Base-by-base conservation (phyloP, 2,113 vertebrate species). In the Verasper variegatus region DNA sequence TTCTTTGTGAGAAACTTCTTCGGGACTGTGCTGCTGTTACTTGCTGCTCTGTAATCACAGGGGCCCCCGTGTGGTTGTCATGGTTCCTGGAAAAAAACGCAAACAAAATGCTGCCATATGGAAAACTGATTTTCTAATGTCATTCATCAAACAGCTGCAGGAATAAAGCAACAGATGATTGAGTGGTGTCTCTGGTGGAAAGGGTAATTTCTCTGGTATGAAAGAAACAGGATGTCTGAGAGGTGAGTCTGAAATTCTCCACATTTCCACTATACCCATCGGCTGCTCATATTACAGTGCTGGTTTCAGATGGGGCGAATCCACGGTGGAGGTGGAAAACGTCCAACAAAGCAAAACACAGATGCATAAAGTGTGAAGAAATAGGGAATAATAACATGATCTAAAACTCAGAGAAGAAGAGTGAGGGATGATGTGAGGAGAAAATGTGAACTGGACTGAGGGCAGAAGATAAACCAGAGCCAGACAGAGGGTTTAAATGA, bases 251-350 rank as follows among this genome's bases (percentile, higher is more conserved):
- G 4, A 21, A 54, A 54, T n/a, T 11, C 31, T 49, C 57, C 15
- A 62, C n/a, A 56, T 68, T 75, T 71, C 37, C 76, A 42, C 57
- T 57, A 6, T 60, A 37, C 4, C 37, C 51, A 7, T 26, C 8
- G 51, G 20, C 20, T 54, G 18, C 9, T 54, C 20, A 15, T 21
- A 1, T 54, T 18, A 18, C 57, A 17, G 37, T 47, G 21, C 45
- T 2, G 26, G 57, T 35, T 81, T 64, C 55, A 52, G 24, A 12
- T 68, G 2, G 2, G 9, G 51, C 6, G 17, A 37, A 56, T 47
- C 45, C 18, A 24, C 5, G 45, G 31, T 23, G 18, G 21, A 15
- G n/a, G 14, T 70, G n/a, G 15, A 58, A 7, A 60, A 40, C 4
- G 17, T 21, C 15, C 10, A 68, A 20, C 20, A 51, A 40, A 26